Evolutionary conservation across 2,888 invertebrate species (phyloP).

Genomic region (Macropis europaea): DNA sequence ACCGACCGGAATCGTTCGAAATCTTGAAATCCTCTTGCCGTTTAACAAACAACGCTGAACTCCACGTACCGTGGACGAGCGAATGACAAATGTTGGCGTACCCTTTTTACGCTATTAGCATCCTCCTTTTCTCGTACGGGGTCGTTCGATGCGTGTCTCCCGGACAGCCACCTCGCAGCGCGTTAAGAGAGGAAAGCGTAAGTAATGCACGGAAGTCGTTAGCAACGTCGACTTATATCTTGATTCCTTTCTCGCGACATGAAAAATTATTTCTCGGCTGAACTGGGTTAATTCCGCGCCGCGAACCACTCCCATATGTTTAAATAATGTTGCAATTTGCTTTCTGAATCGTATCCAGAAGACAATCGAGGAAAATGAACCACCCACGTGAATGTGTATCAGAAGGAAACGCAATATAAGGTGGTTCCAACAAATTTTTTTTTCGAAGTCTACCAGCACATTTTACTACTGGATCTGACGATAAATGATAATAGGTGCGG

Average conservation of each 20-base stretch:
- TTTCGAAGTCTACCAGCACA: no score
- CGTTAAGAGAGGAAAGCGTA: conserved; percentile 17
- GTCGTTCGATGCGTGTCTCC: conserved; percentile 2
- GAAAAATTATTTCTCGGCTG: conserved; percentile 12
- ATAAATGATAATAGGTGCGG: no score
- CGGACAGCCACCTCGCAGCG: background rate
- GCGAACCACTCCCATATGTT: background rate
- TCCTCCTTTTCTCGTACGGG: background rate
- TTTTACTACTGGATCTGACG: no score
- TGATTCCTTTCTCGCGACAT: conserved; percentile 15
- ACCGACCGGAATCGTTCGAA: no score
- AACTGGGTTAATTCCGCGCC: conserved; percentile 25
- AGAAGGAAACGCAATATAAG: no score
- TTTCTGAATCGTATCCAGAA: background rate
- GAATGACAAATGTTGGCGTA: no score
- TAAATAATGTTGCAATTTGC: background rate
- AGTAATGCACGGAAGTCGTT: conserved; percentile 35
- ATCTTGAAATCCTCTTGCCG: no score
- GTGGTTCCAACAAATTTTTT: no score
- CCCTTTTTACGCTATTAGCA: background rate
- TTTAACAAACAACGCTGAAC: no score
- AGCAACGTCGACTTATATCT: conserved; percentile 22
- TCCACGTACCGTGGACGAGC: background rate
- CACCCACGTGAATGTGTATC: no score
- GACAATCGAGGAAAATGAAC: no score